Conservation (phyloP, 1,140 invertebrate species). For the Lanistes nyassanus region DNA sequence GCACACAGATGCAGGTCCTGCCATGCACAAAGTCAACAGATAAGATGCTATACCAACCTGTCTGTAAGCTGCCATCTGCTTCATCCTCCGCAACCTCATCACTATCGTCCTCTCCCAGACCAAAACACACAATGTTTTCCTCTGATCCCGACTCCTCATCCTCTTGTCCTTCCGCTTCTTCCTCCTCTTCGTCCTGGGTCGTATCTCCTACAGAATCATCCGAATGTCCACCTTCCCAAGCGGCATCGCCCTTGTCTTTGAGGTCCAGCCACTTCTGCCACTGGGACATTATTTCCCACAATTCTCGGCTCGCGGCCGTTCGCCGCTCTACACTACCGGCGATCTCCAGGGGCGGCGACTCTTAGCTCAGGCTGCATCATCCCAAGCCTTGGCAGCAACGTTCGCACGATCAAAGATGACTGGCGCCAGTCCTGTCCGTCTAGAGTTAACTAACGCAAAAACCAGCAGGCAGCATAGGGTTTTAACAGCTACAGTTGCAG, state of each 20-base stretch:
- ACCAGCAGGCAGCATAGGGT: no score
- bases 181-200: slow-evolving; percentile 2
- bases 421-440: no score
- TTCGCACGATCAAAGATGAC: no score
- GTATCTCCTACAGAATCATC: slow-evolving; percentile 4
- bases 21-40: no score
- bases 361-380: no score
- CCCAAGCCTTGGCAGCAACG: no score
- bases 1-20: no score
- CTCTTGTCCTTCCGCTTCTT: background rate
- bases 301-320: background rate
- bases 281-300: slow-evolving; percentile 11
- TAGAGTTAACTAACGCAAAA: no score
- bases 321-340: no score
- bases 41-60: no score
- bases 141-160: slow-evolving; percentile 9
- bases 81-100: slow-evolving; percentile 15
- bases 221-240: background rate
- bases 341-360: no score
- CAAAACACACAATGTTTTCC: slow-evolving; percentile 14
- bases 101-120: slow-evolving; percentile 2
- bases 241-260: background rate
- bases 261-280: slow-evolving; percentile 1
- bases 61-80: background rate
- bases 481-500: no score